A percentile compares a stretch with the other conserved stretches of the same genome.
Evolutionary conservation across 2,888 invertebrate genomes (phyloP).

Genomic region (Chloroclystis v-ata): DNA sequence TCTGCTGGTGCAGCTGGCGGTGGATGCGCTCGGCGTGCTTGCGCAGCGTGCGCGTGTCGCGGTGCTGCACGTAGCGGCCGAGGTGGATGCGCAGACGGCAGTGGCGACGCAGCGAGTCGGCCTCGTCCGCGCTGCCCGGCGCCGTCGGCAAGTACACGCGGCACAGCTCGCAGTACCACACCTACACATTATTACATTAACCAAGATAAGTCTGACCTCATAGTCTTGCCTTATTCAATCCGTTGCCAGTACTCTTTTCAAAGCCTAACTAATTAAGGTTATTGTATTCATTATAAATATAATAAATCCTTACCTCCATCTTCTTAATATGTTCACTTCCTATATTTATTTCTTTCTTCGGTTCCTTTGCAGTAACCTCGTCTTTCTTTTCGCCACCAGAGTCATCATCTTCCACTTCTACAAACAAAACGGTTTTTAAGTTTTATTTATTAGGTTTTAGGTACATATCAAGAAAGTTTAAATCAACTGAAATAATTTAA

Average conservation of each 20-base stretch:
- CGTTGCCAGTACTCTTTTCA: no score
- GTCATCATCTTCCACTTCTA: constrained; percentile 79
- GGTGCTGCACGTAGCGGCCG: constrained; percentile 86
- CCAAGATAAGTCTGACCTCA: no score
- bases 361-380: constrained; percentile 70
- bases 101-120: constrained; percentile 82
- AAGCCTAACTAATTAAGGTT: no score
- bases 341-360: constrained; percentile 83
- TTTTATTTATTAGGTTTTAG: no score
- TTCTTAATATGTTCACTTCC: constrained; percentile 88
- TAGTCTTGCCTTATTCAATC: no score
- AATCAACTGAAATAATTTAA: no score
- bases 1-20: constrained; percentile 74
- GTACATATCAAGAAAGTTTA: no score
- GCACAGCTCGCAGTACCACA: constrained; percentile 88
- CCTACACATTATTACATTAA: constrained; percentile 44
- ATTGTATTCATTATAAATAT: no score
- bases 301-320: constrained; percentile 76
- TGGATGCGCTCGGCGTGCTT: constrained; percentile 84
- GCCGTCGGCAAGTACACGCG: constrained; percentile 81
- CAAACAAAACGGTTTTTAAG: constrained; percentile 17
- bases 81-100: constrained; percentile 87
- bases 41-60: constrained; percentile 85
- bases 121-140: constrained; percentile 69
- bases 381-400: constrained; percentile 79